These are phyloP conservation scores for Metaphire vulgaris DNA, from an alignment of 1,140 invertebrate genomes.

Conservation along the genomic window DNA sequence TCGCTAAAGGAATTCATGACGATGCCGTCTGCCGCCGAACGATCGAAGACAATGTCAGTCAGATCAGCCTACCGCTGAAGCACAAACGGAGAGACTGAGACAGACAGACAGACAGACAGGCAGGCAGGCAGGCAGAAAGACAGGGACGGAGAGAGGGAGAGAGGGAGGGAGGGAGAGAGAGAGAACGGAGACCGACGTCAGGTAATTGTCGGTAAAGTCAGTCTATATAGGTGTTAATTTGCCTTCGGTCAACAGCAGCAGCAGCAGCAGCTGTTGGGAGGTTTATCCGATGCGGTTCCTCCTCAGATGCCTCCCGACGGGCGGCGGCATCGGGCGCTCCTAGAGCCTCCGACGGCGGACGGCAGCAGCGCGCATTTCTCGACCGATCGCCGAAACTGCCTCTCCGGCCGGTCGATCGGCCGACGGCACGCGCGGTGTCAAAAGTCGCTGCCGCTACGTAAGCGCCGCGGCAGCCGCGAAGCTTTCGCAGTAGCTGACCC, in stretches of 20 bases:
- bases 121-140: no score
- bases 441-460: background rate
- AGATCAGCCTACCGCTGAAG: no score
- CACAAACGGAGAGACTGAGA: no score
- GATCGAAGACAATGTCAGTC: no score
- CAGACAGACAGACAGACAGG: no score
- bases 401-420: no score
- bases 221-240: background rate
- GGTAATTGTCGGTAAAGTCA: background rate
- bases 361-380: no score
- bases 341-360: background rate
- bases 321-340: background rate
- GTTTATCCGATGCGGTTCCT: background rate
- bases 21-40: no score
- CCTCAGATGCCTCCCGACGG: background rate
- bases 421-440: background rate
- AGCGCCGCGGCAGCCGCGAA: background rate
- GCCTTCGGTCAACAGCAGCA: background rate
- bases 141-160: background rate
- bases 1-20: no score
- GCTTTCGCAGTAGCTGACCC: background rate
- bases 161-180: background rate
- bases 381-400: no score
- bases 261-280: background rate
- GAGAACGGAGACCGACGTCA: no score